These are phyloP conservation scores for Hemichromis elongatus DNA, from an alignment of 2,113 vertebrate species.

Conservation along the genomic window DNA sequence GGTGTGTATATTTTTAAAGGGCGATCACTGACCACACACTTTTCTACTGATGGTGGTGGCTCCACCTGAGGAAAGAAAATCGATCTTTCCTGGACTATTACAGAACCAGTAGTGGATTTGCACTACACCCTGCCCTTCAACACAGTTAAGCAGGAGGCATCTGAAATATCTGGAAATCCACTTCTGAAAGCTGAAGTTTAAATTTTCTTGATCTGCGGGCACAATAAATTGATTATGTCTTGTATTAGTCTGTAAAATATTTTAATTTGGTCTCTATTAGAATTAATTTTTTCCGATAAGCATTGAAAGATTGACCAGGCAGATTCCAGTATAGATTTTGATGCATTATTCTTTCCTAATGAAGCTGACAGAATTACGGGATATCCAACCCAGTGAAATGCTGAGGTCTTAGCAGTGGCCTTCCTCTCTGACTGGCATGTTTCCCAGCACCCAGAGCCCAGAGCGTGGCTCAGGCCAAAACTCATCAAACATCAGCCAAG, in stretches of 20 bases:
- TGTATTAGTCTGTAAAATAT: neutral
- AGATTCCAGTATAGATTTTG: neutral
- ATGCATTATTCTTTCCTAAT: neutral
- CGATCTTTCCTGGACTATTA: neutral
- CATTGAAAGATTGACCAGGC: neutral
- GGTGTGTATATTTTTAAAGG: slow-evolving; percentile 64
- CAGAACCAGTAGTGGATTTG: neutral
- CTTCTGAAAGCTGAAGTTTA: neutral
- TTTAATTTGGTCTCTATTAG: neutral
- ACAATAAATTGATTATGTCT: neutral
- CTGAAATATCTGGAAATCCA: slow-evolving; percentile 7
- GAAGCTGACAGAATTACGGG: neutral
- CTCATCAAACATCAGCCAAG: slow-evolving; percentile 32
- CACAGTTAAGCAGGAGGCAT: neutral
- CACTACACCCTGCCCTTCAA: neutral
- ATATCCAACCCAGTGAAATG: neutral
- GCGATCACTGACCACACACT: slow-evolving; percentile 60
- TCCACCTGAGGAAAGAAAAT: slow-evolving; percentile 34
- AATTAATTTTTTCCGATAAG: neutral
- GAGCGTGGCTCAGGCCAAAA: neutral
- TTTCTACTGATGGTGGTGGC: slow-evolving; percentile 24
- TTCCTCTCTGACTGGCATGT: neutral
- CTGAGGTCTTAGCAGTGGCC: neutral
- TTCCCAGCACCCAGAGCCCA: slow-evolving; percentile 14
- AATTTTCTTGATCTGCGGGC: neutral